Evolutionary conservation across 2,797 vertebrate genomes (phyloP).

Genomic region (Telmatherina bonti): DNA sequence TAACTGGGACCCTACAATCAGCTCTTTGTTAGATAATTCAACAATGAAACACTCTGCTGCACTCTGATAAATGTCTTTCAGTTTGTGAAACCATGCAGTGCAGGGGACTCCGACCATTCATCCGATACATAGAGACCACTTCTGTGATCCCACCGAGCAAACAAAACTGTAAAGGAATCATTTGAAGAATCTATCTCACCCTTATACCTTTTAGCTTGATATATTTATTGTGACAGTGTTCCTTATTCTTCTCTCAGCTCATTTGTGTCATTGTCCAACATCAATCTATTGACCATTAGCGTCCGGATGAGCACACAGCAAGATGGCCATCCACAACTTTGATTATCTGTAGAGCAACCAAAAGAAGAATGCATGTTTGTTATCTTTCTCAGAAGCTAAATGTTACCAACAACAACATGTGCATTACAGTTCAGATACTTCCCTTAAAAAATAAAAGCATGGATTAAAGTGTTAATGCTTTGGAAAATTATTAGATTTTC

Average conservation of each 20-base stretch:
- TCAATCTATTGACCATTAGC: slow-evolving; percentile 56
- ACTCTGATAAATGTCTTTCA: slow-evolving; percentile 44
- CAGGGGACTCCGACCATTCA: slow-evolving; percentile 6
- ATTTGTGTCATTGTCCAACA: slow-evolving; percentile 22
- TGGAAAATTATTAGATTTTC: too few relatives aligned
- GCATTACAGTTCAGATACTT: not conserved
- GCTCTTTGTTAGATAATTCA: slow-evolving; percentile 47
- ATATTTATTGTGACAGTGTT: slow-evolving; percentile 44
- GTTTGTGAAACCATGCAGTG: slow-evolving; percentile 56
- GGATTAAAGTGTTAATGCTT: not conserved
- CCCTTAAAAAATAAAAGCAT: not conserved
- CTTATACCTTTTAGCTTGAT: slow-evolving; percentile 18
- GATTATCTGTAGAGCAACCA: slow-evolving; percentile 55
- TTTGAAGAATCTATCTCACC: slow-evolving; percentile 25
- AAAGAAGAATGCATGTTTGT: slow-evolving; percentile 14
- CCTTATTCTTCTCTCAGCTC: slow-evolving; percentile 35
- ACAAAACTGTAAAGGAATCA: slow-evolving; percentile 21
- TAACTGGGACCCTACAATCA: slow-evolving; percentile 57
- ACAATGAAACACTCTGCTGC: slow-evolving; percentile 18
- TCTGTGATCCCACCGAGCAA: slow-evolving; percentile 17
- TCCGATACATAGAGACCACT: slow-evolving; percentile 23
- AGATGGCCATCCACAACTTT: slow-evolving; percentile 7
- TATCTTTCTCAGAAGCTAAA: not conserved
- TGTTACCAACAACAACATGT: not conserved
- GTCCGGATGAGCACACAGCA: slow-evolving; percentile 35